Conservation (phyloP, 2,888 invertebrate genomes). For the Pseudanteris insignis region DNA sequence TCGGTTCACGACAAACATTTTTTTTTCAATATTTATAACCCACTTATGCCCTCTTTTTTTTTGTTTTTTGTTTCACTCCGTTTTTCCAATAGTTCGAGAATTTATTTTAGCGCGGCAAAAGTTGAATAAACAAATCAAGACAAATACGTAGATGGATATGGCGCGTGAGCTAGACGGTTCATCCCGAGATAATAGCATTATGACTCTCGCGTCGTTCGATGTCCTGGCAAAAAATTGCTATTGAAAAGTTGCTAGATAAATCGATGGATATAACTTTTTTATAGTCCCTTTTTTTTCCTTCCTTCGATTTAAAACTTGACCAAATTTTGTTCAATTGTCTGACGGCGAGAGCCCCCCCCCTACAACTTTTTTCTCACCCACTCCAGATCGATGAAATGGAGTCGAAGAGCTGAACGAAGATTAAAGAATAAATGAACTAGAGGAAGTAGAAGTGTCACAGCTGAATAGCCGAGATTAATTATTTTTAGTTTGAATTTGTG, state of each 20-base stretch:
- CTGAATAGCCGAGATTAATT: too few relatives aligned
- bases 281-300: too few relatives aligned
- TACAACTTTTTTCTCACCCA: too few relatives aligned
- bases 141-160: slow-evolving; percentile 4
- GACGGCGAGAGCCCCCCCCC: too few relatives aligned
- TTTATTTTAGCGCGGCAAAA: slow-evolving; percentile 13
- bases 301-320: too few relatives aligned
- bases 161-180: neutral
- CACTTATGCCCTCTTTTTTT: slow-evolving; percentile 17
- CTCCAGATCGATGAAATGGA: too few relatives aligned
- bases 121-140: slow-evolving; percentile 23
- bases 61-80: neutral
- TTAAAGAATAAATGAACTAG: too few relatives aligned
- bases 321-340: too few relatives aligned
- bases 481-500: too few relatives aligned
- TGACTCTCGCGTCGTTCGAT: slow-evolving; percentile 5
- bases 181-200: slow-evolving; percentile 11
- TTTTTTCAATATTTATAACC: slow-evolving; percentile 20
- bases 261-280: too few relatives aligned
- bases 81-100: slow-evolving; percentile 23
- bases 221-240: slow-evolving; percentile 1
- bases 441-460: too few relatives aligned
- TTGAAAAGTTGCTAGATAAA: slow-evolving; percentile 12
- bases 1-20: slow-evolving; percentile 19
- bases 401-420: too few relatives aligned